Evolutionary conservation across 2,113 vertebrate species (phyloP).

Genomic region (Procavia capensis): DNA sequence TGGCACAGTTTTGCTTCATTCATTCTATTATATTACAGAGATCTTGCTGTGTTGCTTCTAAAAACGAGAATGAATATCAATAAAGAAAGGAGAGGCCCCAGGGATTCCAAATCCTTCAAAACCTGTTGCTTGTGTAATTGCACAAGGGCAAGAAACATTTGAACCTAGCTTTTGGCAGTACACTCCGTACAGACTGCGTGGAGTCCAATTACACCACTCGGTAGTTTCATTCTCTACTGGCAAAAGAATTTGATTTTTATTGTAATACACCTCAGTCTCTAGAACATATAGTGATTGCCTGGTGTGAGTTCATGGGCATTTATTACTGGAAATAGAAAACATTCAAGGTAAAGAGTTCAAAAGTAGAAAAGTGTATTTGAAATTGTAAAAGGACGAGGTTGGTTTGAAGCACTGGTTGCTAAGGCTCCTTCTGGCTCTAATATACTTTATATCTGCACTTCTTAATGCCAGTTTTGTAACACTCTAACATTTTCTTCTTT

Average conservation of each 20-base stretch:
- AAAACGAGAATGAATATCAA: background rate
- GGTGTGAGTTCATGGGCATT: background rate
- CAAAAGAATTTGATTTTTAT: slow-evolving; percentile 16
- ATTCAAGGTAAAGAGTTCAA: slow-evolving; percentile 27
- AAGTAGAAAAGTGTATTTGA: background rate
- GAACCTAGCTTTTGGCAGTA: slow-evolving; percentile 11
- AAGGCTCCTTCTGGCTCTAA: background rate
- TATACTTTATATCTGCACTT: rapidly evolving
- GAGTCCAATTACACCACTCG: background rate
- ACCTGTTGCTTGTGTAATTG: slow-evolving; percentile 27
- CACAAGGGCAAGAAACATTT: background rate
- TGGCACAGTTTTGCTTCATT: background rate
- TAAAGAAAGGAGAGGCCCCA: background rate
- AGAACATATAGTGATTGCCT: slow-evolving; percentile 31
- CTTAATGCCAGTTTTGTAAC: background rate
- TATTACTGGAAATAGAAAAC: slow-evolving; percentile 34
- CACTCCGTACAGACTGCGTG: background rate
- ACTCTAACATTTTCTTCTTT: background rate
- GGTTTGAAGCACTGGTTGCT: background rate
- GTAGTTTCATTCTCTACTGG: slow-evolving; percentile 10
- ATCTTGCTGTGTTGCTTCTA: background rate
- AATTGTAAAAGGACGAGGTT: background rate
- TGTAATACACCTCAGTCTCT: background rate
- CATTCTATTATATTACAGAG: background rate
- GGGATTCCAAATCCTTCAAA: background rate